phyloP scores from a whole-genome alignment of 2,797 vertebrate species.

The Betta splendens region DNA sequence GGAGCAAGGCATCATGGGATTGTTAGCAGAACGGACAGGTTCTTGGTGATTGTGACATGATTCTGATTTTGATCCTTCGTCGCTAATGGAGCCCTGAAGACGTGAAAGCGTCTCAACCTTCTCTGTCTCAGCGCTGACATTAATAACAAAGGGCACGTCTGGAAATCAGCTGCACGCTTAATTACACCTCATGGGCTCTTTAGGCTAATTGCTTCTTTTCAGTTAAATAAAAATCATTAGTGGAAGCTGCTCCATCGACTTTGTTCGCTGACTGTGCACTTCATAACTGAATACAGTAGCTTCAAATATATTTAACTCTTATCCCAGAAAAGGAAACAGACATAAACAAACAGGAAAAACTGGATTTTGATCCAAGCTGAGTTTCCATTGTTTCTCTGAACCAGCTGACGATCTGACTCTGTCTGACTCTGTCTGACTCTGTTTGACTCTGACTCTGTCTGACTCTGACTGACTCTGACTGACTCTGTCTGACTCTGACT shows the following conservation, averaged over 20 bases:
- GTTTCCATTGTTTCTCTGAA: conserved; percentile 14
- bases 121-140: neutral
- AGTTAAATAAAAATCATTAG: neutral
- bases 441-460: conserved; percentile 45
- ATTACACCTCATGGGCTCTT: neutral
- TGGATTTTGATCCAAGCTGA: neutral
- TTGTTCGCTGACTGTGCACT: neutral
- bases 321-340: neutral
- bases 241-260: neutral
- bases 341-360: neutral
- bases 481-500: no score
- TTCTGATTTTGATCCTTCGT: no score
- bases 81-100: no score
- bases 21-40: no score
- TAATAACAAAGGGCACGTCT: neutral
- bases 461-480: no score
- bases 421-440: conserved; percentile 46
- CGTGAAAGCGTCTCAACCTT: no score
- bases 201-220: no score
- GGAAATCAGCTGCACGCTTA: neutral
- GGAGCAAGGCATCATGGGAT: no score
- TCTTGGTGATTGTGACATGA: no score
- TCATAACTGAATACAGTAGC: neutral
- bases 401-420: conserved; percentile 25
- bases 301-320: no score